A percentile compares a stretch with the other conserved stretches of the same genome.
Evolutionary conservation across 2,888 invertebrate genomes (phyloP).

Genomic region (Hyalella azteca): DNA sequence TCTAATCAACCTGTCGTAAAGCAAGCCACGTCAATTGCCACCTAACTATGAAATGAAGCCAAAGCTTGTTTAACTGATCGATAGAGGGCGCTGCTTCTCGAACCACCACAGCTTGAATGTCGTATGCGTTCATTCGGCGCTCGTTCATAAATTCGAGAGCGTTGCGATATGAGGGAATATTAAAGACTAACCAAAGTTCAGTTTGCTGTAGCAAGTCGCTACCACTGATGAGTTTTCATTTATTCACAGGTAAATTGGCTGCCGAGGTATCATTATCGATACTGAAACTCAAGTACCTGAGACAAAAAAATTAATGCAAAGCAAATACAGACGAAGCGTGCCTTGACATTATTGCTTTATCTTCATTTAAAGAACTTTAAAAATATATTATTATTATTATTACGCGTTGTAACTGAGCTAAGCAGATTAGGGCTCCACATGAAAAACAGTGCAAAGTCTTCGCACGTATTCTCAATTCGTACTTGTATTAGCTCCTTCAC

Average conservation of each 20-base stretch:
- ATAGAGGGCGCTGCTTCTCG: neutral
- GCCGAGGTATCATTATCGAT: neutral
- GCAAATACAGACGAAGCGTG: no score
- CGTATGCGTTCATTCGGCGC: neutral
- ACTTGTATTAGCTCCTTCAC: no score
- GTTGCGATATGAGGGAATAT: slow-evolving; percentile 4
- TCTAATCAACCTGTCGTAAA: neutral
- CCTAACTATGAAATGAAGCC: neutral
- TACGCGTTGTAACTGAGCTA: no score
- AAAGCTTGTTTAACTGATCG: neutral
- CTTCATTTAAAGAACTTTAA: no score
- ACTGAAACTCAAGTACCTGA: no score
- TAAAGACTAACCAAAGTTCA: neutral
- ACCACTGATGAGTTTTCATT: slow-evolving; percentile 17
- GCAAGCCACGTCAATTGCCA: neutral
- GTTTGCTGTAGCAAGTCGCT: neutral
- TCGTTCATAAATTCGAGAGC: slow-evolving; percentile 27
- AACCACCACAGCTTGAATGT: neutral
- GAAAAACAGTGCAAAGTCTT: no score
- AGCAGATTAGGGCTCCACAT: no score
- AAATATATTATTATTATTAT: no score
- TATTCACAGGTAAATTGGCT: neutral
- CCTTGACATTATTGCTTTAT: no score
- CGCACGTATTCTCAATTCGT: no score
- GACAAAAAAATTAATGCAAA: no score